phyloP scores from a whole-genome alignment of 1,140 invertebrate species.

The Nylanderia fulva region DNA sequence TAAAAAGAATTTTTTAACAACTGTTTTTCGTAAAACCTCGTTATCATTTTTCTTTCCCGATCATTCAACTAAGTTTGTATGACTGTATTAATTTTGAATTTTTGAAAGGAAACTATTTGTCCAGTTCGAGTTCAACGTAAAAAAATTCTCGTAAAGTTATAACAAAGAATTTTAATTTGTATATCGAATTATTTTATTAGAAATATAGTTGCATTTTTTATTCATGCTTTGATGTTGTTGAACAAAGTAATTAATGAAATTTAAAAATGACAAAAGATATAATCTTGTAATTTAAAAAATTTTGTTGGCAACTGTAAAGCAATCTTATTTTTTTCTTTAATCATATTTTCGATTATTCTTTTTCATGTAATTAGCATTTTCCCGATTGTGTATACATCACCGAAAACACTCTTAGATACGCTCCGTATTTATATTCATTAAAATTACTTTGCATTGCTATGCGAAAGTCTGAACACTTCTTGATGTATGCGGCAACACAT shows the following conservation, averaged over 20 bases:
- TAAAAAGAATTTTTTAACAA: no score
- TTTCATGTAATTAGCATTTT: neutral
- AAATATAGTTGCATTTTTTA: conserved; percentile 7
- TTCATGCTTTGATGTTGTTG: neutral
- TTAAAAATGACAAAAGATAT: neutral
- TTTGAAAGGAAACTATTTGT: neutral
- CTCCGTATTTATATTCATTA: neutral
- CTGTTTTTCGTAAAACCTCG: conserved; percentile 18
- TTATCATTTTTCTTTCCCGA: neutral
- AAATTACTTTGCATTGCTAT: neutral
- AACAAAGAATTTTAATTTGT: conserved; percentile 1
- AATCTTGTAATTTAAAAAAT: neutral
- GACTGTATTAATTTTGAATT: neutral
- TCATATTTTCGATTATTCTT: neutral
- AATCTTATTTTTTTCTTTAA: neutral
- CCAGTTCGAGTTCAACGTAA: neutral
- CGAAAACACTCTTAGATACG: neutral
- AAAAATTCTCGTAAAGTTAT: neutral
- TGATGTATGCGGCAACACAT: conserved; percentile 33
- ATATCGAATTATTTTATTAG: neutral
- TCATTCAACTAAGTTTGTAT: no score
- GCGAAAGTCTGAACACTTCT: conserved; percentile 11
- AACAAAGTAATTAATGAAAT: neutral
- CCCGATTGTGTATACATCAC: neutral
- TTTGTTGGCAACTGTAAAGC: neutral